Percentiles rank a stretch among this genome's conserved stretches.
Conservation (phyloP, 2,113 vertebrate genomes). For the Stictonetta naevosa region DNA sequence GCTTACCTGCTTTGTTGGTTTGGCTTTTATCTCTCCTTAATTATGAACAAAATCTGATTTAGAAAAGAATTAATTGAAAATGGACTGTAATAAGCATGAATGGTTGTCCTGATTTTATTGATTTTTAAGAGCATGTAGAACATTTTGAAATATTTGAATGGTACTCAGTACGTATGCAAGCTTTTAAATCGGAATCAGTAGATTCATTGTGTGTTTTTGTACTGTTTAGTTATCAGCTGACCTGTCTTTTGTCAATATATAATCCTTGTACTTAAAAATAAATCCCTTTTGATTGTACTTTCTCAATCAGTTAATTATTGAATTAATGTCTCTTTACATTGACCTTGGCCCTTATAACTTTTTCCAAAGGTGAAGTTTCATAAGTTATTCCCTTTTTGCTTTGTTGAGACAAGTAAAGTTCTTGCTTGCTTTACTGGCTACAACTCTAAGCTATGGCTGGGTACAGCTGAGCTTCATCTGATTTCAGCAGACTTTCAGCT, state of each 20-base stretch:
- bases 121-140: background rate
- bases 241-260: background rate
- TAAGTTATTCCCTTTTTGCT: background rate
- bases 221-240: background rate
- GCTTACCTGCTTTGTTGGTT: background rate
- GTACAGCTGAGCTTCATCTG: background rate
- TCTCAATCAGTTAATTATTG: background rate
- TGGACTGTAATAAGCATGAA: background rate
- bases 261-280: background rate
- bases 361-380: background rate
- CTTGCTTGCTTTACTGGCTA: background rate
- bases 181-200: background rate
- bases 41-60: background rate
- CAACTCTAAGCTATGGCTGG: background rate
- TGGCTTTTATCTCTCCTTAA: background rate
- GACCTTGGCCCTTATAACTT: background rate
- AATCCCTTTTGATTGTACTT: background rate
- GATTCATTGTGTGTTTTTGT: background rate
- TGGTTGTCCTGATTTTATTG: background rate
- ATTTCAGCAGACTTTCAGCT: background rate
- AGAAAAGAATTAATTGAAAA: background rate
- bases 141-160: background rate
- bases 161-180: background rate
- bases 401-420: background rate
- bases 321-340: background rate